Evolutionary conservation across 1,140 invertebrate species (phyloP), one percentile per base, ranked within the genome.

Genomic region (Papilio glaucus): DNA sequence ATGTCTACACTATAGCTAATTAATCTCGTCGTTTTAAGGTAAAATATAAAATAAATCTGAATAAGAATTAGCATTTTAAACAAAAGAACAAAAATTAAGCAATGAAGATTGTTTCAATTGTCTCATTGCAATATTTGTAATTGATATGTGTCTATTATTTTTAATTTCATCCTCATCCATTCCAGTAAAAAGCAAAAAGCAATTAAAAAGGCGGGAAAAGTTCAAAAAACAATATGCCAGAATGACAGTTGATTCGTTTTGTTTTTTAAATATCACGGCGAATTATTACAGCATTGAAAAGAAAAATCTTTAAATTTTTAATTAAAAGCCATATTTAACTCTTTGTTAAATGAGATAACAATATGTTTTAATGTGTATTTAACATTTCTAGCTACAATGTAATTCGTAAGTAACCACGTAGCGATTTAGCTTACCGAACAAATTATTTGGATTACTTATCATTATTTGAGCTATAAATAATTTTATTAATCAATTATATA

Each of bases 401-500:
- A 21, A 49, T 21, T 15, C 18, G 18, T 6, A 49, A 49, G 45
- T 49, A 49, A 49, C 45, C 8, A 4, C 45, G 45, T 49, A 21
- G 21, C 45, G 12, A 21, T 21, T 4, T 4, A 10, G 45, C 18
- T 49, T 49, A 49, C 1, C 9, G 21, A 49, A 49, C 45, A 49
- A 24, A 24, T 57, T 26, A 57, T 57, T 57, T 57, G 49, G 18
- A 57, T 57, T 26, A 26, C 49, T 57, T 57, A 49, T 49, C 1
- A 49, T 49, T 49, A 57, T 26, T 57, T 57, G 49, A 57, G 49
- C 49, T 57, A 65, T 39, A 65, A 67, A 41, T 67, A 42, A 67
- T 41, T 41, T 41, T 18, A 33, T 37, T 45, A 69, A 69, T 33
- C 21, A 69, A 69, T 33, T 69, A 69, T 69, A 69, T 69, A 69